Evolutionary conservation across 2,888 invertebrate genomes (phyloP).

Genomic region (Tipula helvola): DNA sequence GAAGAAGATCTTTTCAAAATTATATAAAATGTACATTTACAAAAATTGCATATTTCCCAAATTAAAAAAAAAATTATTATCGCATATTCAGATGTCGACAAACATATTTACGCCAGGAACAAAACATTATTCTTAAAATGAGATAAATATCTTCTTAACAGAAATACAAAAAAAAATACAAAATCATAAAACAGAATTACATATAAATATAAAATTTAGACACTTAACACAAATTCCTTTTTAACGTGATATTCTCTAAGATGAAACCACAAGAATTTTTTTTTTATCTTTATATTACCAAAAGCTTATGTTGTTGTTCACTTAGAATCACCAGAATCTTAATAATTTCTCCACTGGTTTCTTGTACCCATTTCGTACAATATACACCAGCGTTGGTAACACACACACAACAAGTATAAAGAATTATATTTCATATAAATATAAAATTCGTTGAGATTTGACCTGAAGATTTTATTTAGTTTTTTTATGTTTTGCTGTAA

Average conservation of each 20-base stretch:
- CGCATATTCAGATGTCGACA: neutral
- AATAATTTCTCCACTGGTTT: neutral
- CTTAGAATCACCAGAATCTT: neutral
- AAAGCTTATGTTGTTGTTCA: neutral
- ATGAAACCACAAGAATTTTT: neutral
- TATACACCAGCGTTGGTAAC: neutral
- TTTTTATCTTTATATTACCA: neutral
- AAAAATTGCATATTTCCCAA: too few species aligned
- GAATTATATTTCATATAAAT: conserved; percentile 6
- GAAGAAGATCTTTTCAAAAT: too few species aligned
- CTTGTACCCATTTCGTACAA: neutral
- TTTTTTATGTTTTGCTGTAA: neutral
- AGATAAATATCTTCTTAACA: neutral
- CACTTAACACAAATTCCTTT: neutral
- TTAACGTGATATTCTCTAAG: neutral
- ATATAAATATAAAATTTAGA: neutral
- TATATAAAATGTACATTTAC: too few species aligned
- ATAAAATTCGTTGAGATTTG: neutral
- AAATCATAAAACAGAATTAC: neutral
- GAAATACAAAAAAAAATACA: neutral
- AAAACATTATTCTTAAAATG: neutral
- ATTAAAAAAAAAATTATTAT: neutral
- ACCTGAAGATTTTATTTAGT: neutral
- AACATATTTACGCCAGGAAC: neutral
- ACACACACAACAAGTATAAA: neutral